A percentile compares a stretch with the other conserved stretches of the same genome.
Evolutionary conservation across 2,797 vertebrate species (phyloP).

Genomic region (Chromis chromis): DNA sequence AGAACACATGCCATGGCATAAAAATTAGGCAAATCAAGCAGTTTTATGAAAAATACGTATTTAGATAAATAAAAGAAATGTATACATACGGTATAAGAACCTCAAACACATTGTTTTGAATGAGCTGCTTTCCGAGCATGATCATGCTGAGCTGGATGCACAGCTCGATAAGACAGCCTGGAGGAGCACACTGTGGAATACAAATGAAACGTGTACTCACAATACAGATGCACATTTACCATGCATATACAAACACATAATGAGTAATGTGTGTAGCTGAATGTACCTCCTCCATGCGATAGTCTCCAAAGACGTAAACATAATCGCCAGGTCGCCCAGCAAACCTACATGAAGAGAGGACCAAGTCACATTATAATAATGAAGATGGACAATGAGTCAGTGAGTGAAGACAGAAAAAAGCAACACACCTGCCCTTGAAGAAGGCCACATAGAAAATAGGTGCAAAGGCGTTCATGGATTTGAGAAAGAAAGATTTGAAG

Average conservation of each 20-base stretch:
- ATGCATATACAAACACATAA: background rate
- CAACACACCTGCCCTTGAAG: conserved; percentile 96
- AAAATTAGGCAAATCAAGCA: background rate
- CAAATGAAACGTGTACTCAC: conserved; percentile 23
- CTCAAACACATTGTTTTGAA: conserved; percentile 98
- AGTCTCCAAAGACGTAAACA: conserved; percentile 93
- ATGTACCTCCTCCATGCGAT: conserved; percentile 95
- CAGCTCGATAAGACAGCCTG: conserved; percentile 97
- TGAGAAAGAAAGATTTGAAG: conserved; percentile 96
- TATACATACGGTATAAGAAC: conserved; percentile 95
- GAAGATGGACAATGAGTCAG: background rate
- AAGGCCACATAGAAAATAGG: conserved; percentile 99
- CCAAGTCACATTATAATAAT: background rate
- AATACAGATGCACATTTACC: conserved; percentile 2
- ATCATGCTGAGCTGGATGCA: conserved; percentile 99
- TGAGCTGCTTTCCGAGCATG: conserved; percentile 98
- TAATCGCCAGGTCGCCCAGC: conserved; percentile 93
- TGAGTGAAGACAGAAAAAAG: background rate
- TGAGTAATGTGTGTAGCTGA: background rate
- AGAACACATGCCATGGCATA: background rate
- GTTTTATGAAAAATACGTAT: background rate
- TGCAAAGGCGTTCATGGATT: conserved; percentile 98
- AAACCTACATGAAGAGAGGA: conserved; percentile 85
- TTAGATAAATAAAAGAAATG: too few relatives aligned
- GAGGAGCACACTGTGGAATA: conserved; percentile 91